phyloP scores from a whole-genome alignment of 2,113 vertebrate species.

The Indicator indicator region DNA sequence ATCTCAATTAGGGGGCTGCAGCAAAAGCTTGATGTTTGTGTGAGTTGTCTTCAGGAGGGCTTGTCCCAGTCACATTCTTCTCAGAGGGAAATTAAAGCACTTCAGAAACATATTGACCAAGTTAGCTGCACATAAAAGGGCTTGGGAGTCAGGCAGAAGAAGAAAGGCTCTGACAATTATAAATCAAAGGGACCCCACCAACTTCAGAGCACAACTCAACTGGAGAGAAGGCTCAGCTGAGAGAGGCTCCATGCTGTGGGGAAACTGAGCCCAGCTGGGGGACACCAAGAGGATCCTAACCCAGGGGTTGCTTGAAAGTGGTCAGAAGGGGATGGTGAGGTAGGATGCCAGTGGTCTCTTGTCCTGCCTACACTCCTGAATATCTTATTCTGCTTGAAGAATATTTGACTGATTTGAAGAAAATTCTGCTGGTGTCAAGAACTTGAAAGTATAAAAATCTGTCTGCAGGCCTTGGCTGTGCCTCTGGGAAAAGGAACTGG shows the following conservation, averaged over 20 bases:
- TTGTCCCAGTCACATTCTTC: neutral
- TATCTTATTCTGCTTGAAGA: neutral
- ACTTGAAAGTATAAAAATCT: neutral
- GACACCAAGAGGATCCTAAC: neutral
- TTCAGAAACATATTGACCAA: slow-evolving; percentile 28
- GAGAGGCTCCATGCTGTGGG: neutral
- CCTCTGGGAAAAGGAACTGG: neutral
- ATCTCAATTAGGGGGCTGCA: neutral
- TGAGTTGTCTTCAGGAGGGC: neutral
- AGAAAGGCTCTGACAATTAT: slow-evolving; percentile 5
- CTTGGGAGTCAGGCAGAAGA: neutral
- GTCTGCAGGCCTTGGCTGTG: neutral
- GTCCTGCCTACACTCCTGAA: neutral
- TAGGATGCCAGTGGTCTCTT: neutral
- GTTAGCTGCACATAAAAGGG: slow-evolving; percentile 29
- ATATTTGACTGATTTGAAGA: neutral
- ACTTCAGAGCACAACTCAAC: neutral
- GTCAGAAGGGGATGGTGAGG: neutral
- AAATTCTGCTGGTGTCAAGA: neutral
- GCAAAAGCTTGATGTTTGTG: neutral
- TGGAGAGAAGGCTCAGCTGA: neutral
- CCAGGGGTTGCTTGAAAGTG: neutral
- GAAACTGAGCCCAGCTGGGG: neutral
- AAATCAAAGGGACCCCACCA: slow-evolving; percentile 17
- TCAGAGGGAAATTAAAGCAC: neutral